Evolutionary conservation across 2,888 invertebrate genomes (phyloP).

Genomic region (Dynastes maya): DNA sequence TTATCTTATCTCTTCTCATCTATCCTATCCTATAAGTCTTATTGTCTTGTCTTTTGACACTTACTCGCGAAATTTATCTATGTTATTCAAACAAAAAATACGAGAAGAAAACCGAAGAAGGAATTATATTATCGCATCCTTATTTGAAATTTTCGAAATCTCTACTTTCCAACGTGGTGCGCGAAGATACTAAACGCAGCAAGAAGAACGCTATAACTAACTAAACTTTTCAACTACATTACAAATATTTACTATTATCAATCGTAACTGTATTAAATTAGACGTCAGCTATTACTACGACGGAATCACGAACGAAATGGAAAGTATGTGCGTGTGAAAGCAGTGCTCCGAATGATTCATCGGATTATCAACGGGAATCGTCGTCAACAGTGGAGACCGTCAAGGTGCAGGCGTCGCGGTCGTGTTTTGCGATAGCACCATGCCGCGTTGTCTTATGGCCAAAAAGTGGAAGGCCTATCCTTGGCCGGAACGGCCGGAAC

Average conservation of each 20-base stretch:
- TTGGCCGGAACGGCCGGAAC: slow-evolving; percentile 78
- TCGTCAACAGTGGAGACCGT: slow-evolving; percentile 54
- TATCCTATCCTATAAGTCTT: slow-evolving; percentile 63
- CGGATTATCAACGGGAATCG: slow-evolving; percentile 52
- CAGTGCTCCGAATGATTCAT: slow-evolving; percentile 54
- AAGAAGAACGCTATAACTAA: background rate
- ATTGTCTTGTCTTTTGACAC: slow-evolving; percentile 55
- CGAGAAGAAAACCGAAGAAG: background rate
- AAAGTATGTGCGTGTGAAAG: slow-evolving; percentile 50
- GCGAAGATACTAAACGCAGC: background rate
- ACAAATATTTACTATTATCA: slow-evolving; percentile 8
- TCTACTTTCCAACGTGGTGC: slow-evolving; percentile 52
- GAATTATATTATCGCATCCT: background rate
- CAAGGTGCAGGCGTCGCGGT: slow-evolving; percentile 69
- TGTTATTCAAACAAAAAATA: background rate
- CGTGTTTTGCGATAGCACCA: slow-evolving; percentile 77
- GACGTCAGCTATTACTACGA: slow-evolving; percentile 13
- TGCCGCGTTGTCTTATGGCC: slow-evolving; percentile 97
- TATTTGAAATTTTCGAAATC: slow-evolving; percentile 44
- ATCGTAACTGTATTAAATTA: too few species aligned
- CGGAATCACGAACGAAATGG: slow-evolving; percentile 40
- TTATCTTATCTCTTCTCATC: slow-evolving; percentile 62
- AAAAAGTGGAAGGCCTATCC: slow-evolving; percentile 95
- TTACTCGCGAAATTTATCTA: slow-evolving; percentile 47
- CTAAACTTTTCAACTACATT: background rate